Evolutionary conservation across 2,113 vertebrate species (phyloP).

Genomic region (Pseudopodoces humilis): DNA sequence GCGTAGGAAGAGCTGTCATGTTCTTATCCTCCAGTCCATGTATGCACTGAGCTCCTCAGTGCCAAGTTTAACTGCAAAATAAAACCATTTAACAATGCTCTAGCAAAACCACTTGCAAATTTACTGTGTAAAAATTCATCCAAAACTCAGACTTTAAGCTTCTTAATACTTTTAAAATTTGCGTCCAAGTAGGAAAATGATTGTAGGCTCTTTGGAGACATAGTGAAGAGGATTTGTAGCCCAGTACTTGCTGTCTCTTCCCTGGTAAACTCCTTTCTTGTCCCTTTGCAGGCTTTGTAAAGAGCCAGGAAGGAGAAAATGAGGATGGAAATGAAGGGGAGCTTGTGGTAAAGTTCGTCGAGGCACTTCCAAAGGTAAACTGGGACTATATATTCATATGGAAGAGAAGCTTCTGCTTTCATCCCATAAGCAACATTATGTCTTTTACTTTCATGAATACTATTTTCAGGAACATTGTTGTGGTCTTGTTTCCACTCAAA

Average conservation of each 20-base stretch:
- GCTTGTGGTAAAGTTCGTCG: slow-evolving; percentile 85
- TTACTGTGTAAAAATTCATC: background rate
- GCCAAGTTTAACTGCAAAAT: slow-evolving; percentile 54
- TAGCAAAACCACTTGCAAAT: slow-evolving; percentile 21
- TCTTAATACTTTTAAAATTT: background rate
- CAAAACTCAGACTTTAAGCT: background rate
- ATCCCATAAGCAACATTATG: background rate
- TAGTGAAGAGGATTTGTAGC: background rate
- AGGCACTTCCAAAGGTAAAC: slow-evolving; percentile 87
- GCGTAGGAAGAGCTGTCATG: slow-evolving; percentile 74
- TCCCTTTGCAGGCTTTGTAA: slow-evolving; percentile 83
- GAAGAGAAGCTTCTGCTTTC: background rate
- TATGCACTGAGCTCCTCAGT: slow-evolving; percentile 43
- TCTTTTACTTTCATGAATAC: background rate
- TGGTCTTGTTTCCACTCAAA: background rate
- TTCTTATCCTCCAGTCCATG: slow-evolving; percentile 60
- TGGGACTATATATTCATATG: background rate
- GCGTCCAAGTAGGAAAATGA: background rate
- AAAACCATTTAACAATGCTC: slow-evolving; percentile 26
- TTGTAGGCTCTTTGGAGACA: background rate
- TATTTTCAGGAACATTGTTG: background rate
- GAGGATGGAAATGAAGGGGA: slow-evolving; percentile 83
- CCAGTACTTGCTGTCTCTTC: background rate
- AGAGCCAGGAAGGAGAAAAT: slow-evolving; percentile 92
- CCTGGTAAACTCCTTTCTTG: background rate